A percentile compares a stretch with the other conserved stretches of the same genome.
Conservation (phyloP, 2,797 vertebrate genomes). For the Limosa lapponica region DNA sequence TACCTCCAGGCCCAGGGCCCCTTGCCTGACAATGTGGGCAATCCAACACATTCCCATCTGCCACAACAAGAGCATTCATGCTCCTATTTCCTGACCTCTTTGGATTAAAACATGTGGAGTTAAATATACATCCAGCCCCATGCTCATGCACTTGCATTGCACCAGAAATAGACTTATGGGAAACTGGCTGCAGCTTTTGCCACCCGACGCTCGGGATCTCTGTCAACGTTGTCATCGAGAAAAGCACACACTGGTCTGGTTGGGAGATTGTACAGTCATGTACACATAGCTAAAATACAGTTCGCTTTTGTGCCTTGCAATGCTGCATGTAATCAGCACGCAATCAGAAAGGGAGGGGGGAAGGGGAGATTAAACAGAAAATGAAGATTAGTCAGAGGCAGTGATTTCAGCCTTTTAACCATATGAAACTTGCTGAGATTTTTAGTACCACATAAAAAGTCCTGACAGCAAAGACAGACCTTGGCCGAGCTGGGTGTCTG, state of each 20-base stretch:
- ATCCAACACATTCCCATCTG: conserved; percentile 82
- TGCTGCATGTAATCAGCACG: neutral
- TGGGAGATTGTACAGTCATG: neutral
- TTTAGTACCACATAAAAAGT: neutral
- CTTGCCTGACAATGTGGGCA: conserved; percentile 82
- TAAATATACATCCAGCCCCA: conserved; percentile 67
- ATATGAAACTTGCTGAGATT: neutral
- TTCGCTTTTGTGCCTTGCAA: neutral
- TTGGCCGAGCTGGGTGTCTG: neutral
- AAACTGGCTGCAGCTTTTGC: conserved; percentile 66
- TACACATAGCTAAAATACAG: neutral
- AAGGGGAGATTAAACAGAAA: neutral
- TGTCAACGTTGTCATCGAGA: conserved; percentile 30
- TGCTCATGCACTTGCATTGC: conserved; percentile 18
- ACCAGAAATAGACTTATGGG: conserved; percentile 68
- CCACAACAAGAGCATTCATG: conserved; percentile 78
- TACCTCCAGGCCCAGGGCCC: conserved; percentile 80
- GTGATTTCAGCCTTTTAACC: conserved; percentile 37
- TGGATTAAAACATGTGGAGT: conserved; percentile 71
- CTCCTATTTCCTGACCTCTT: conserved; percentile 72
- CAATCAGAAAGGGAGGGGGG: neutral
- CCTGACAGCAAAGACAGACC: neutral
- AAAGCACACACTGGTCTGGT: neutral
- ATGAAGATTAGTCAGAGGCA: conserved; percentile 20
- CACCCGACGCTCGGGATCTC: conserved; percentile 31